Percentiles rank a stretch among this genome's conserved stretches.
Conservation (phyloP, 2,888 invertebrate species). For the Drosophila acutilabella region DNA sequence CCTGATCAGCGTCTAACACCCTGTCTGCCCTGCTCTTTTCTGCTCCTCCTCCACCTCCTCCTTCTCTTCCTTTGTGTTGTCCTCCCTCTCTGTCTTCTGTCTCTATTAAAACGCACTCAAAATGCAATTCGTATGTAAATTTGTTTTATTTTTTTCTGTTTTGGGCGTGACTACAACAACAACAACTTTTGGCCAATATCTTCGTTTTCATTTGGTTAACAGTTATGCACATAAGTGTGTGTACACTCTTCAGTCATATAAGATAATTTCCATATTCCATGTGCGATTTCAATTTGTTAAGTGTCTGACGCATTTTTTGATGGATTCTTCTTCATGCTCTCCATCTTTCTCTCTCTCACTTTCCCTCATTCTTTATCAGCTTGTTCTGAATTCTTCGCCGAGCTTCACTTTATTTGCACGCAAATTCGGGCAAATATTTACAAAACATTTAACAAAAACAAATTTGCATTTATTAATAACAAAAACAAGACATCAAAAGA, state of each 20-base stretch:
- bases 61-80: no score
- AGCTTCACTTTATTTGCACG: constrained; percentile 26
- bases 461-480: neutral
- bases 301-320: constrained; percentile 25
- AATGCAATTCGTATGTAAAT: constrained; percentile 41
- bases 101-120: constrained; percentile 41
- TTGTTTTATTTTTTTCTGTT: constrained; percentile 7
- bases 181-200: constrained; percentile 13
- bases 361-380: neutral
- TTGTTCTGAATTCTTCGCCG: neutral
- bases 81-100: constrained; percentile 6
- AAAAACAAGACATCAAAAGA: neutral
- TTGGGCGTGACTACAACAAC: constrained; percentile 5
- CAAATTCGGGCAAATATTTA: constrained; percentile 36
- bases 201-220: constrained; percentile 47
- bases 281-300: constrained; percentile 36
- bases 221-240: constrained; percentile 27
- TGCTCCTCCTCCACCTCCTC: no score
- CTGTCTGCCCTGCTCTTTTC: neutral
- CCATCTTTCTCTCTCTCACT: neutral
- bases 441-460: neutral
- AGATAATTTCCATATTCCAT: constrained; percentile 30
- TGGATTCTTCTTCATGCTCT: neutral
- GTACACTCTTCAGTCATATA: neutral
- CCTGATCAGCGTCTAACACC: constrained; percentile 18